Base-by-base conservation (phyloP, 2,113 vertebrate genomes). In the Centropus unirufus region DNA sequence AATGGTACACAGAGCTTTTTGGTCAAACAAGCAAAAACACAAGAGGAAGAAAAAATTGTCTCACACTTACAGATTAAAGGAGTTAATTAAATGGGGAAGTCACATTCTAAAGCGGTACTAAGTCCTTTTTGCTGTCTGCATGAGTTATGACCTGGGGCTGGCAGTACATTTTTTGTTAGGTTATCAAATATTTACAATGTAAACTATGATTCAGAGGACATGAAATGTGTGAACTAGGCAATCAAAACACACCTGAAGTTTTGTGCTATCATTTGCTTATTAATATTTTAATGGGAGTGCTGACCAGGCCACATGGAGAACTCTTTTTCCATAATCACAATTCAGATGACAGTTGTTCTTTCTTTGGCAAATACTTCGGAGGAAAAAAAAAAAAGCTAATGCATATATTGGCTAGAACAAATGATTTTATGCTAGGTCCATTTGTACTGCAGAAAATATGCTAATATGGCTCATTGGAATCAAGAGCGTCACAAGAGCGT, bases 151-250 rank as follows among this genome's bases (percentile, higher is more conserved):
- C 80, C 83, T 77, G 70, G 89, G 82, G 83, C 85, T 96, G 83
- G 55, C 29, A 92, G 40, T 95, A 84, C 83, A 88, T 76, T 55
- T 95, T 95, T 97, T 93, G 76, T 96, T 91, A 92, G 83, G 95
- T 93, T 92, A 94, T 92, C 91, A 97, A 97, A 97, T 97, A 97
- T 97, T 97, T 97, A 96, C 88, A 76, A 88, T 97, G 89, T 96
- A 88, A 96, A 89, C 73, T 92, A 55, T 14, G 32, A 72, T 94
- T 96, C 67, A 93, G 66, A 88, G 54, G 55, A 67, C 30, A 69
- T 88, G 82, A 97, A 93, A 95, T 64, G 29, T 63, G 16, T 83
- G 70, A 88, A 94, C 92, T 96, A 90, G 47, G 44, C 78, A 81
- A 72, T 96, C 83, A 92, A 93, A 84, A 18, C 49, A 51, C 83